Evolutionary conservation across 2,888 invertebrate genomes (phyloP).

Genomic region (Eudemis profundana): DNA sequence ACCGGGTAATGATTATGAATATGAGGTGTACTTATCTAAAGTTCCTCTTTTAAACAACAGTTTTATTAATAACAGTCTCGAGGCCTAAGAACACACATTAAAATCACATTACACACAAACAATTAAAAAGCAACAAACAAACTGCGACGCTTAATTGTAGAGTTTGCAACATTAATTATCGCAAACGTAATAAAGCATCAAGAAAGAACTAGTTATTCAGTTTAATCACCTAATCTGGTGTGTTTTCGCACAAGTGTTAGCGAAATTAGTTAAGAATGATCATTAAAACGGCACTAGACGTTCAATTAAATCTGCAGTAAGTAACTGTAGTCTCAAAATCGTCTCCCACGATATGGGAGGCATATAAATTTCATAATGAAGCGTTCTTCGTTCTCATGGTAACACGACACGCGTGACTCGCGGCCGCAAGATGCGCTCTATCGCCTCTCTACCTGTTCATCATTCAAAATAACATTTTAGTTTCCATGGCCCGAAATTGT

Average conservation of each 20-base stretch:
- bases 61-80: not conserved
- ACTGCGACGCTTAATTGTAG: conserved; percentile 1
- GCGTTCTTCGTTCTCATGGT: conserved; percentile 60
- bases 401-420: conserved; percentile 58
- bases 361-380: conserved; percentile 56
- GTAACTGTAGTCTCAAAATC: conserved; percentile 41
- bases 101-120: conserved; percentile 12
- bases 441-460: conserved; percentile 47
- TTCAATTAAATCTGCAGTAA: conserved; percentile 13
- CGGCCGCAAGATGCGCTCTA: conserved; percentile 57
- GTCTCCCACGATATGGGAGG: conserved; percentile 53
- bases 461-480: conserved; percentile 4
- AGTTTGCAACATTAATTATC: not conserved
- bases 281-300: conserved; percentile 23
- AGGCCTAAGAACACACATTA: not conserved
- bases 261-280: conserved; percentile 12
- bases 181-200: not conserved
- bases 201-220: not conserved
- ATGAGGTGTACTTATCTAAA: too few species aligned
- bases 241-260: conserved; percentile 16
- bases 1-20: too few species aligned
- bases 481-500: too few species aligned
- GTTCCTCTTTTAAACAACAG: not conserved
- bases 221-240: conserved; percentile 7
- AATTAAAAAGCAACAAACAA: conserved; percentile 24